These are phyloP conservation scores for Zoanthus solanderi DNA, from an alignment of 92 coral and sea anemone genomes.

Conservation along the genomic window DNA sequence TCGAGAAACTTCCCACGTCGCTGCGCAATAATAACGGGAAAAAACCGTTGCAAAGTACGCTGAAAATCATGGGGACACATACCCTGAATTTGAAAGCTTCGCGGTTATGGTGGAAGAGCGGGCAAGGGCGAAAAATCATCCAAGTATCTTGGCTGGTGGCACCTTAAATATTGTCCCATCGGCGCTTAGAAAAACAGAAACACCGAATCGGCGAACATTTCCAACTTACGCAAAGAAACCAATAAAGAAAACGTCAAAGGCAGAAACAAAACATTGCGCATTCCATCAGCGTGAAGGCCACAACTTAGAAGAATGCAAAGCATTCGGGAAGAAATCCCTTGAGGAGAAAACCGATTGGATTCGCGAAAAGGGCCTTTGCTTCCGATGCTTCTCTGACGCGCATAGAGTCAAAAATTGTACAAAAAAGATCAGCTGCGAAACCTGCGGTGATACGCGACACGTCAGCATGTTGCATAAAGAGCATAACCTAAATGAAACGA, in stretches of 20 bases:
- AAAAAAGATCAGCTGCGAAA: constrained; percentile 42
- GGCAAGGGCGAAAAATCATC: constrained; percentile 56
- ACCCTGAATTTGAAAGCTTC: constrained; percentile 45
- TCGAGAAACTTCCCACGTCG: not conserved
- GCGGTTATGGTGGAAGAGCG: constrained; percentile 46
- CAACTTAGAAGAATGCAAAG: constrained; percentile 60
- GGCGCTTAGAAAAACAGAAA: not conserved
- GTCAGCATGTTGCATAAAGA: constrained; percentile 50
- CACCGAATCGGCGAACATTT: constrained; percentile 11
- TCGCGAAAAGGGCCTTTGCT: constrained; percentile 55
- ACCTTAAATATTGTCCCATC: not conserved
- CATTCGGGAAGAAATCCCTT: constrained; percentile 54
- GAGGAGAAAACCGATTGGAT: constrained; percentile 66
- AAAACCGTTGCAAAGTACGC: constrained; percentile 37
- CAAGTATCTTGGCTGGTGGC: constrained; percentile 57
- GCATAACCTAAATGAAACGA: constrained; percentile 5
- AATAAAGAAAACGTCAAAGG: not conserved
- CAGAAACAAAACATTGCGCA: constrained; percentile 40
- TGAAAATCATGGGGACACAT: constrained; percentile 45
- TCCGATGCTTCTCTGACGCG: constrained; percentile 44
- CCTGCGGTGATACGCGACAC: constrained; percentile 45
- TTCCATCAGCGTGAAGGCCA: constrained; percentile 56
- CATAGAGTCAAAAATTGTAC: constrained; percentile 69
- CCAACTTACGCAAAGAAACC: not conserved
- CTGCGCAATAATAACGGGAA: constrained; percentile 23